Base-by-base conservation (phyloP, 2,888 invertebrate species). In the Tenthredo livida region DNA sequence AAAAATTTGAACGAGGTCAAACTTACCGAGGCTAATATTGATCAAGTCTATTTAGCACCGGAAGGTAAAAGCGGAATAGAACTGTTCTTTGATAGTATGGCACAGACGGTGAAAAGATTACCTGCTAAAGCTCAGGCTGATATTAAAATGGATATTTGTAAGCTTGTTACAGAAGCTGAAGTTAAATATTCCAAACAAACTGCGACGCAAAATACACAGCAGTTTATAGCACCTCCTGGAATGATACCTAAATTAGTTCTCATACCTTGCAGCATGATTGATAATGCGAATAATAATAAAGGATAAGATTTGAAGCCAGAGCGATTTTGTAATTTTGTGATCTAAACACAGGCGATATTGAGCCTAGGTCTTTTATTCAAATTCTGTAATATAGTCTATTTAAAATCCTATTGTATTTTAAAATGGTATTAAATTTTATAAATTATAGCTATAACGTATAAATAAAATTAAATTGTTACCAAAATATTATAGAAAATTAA, bases 201-300 rank as follows among this genome's bases (percentile, higher is more conserved):
- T 37, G 61, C 50, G 3, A 77, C 87, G 2, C 88, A 89, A 67
- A 91, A 86, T 84, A 88, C 89, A 0, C 90, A 90, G 85, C 89
- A 89, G 54, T 90, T 91, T 73, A 86, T 90, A 29, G 87, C 89
- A 1, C 89, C 91, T 17, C 90, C 91, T 40, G 90, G 91, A 43
- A 91, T 91, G 89, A 91, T 93, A 85, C 93, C 93, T 21, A 93
- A 93, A 86, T 86, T 93, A 65, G 90, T 93, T 47, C 87, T 93
- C 10, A 92, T 93, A 77, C 93, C 93, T 21, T 93, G 93, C 84
- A 90, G 90, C 61, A 91, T 92, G 91, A 90, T 93, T 47, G 93
- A 93, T 83, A 90, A 90, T 85, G 89, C 89, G 84, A 88, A 86
- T 43, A 87, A 86, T 43, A 87, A 86, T 84, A 87, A 88, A 47